Evolutionary conservation across 2,113 vertebrate genomes (phyloP), one percentile per base, ranked within the genome.

Genomic region (Osmerus eperlanus): DNA sequence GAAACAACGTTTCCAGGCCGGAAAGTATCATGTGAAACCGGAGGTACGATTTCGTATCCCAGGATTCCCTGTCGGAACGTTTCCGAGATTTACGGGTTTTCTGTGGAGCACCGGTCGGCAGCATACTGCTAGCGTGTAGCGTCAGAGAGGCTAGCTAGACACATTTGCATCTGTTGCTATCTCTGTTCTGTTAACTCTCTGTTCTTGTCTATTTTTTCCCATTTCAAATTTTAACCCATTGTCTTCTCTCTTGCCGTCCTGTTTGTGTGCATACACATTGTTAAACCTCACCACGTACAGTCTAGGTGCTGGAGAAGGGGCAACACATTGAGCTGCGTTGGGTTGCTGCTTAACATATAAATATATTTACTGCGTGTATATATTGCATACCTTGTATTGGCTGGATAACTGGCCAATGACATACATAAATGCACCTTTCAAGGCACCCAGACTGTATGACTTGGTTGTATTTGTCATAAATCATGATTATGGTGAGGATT

Each of bases 1-100:
- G 69, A 71, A 71, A 71, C 29, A 21, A 1, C 8, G 47, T 71
- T 71, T 71, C 69, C 69, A 23, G 52, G 59, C 53, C 69, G 47
- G 41, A 63, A 53, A 52, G 52, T 7, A 16, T 53, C 18, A 3
- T 3, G 61, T 47, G 69, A 61, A 71, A 71, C 21, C 19, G 2
- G 59, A 6, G 59, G 12, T 32, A 63, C 58, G 18, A 51, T 53
- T 5, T 32, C 51, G 59, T 63, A 13, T 6, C 60, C 0, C 60
- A 25, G 41, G 59, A 62, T 63, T 71, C 69, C 47, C 23, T 3
- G 23, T 52, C 51, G 36, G 36, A 70, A 21, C n/a, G 29, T 60
- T 70, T 59, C 58, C 19, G 68, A 59, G 32, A 5, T 51, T 67
- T 61, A 19, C 68, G 56, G n/a, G 28, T 18, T 41, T 58, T 54